phyloP scores from a whole-genome alignment of 1,140 invertebrate species.

The Euwallacea similis region DNA sequence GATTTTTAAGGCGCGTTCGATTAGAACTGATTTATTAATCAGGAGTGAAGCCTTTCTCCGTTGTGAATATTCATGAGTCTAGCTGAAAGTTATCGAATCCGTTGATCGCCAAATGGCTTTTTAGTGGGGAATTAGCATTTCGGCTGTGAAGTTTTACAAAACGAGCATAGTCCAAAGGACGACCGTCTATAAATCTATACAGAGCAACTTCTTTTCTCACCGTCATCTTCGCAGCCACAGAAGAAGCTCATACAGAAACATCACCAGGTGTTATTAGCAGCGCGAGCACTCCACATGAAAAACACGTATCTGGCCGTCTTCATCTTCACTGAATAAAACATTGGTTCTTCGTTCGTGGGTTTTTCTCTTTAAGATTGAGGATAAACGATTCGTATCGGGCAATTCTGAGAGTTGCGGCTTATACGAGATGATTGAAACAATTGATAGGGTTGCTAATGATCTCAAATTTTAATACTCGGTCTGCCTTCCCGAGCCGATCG shows the following conservation, averaged over 20 bases:
- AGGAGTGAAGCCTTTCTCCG: conserved; percentile 22
- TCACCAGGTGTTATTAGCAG: conserved; percentile 37
- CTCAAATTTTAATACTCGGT: conserved; percentile 32
- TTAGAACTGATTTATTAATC: conserved; percentile 31
- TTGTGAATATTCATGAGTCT: conserved; percentile 30
- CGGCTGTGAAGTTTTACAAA: not conserved
- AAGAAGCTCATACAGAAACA: conserved; percentile 26
- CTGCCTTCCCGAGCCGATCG: conserved; percentile 5
- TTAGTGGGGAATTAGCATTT: conserved; percentile 7
- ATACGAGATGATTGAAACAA: conserved; percentile 33
- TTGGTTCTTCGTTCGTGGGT: conserved; percentile 34
- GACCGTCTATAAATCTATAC: not conserved
- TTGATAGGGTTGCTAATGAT: conserved; percentile 36
- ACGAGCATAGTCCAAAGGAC: not conserved
- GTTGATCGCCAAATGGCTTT: conserved; percentile 6
- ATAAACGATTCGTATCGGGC: conserved; percentile 30
- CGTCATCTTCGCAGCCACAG: not conserved
- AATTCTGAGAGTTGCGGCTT: conserved; percentile 32
- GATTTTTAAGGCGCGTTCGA: conserved; percentile 31
- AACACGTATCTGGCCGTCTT: conserved; percentile 34
- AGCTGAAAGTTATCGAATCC: conserved; percentile 18
- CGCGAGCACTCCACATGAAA: conserved; percentile 32
- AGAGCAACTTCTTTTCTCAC: too few species aligned
- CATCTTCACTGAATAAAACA: conserved; percentile 38
- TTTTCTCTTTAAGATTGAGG: conserved; percentile 36